These are phyloP conservation scores for Orestias chungarensis DNA, from an alignment of 2,797 vertebrate genomes.

Conservation along the genomic window DNA sequence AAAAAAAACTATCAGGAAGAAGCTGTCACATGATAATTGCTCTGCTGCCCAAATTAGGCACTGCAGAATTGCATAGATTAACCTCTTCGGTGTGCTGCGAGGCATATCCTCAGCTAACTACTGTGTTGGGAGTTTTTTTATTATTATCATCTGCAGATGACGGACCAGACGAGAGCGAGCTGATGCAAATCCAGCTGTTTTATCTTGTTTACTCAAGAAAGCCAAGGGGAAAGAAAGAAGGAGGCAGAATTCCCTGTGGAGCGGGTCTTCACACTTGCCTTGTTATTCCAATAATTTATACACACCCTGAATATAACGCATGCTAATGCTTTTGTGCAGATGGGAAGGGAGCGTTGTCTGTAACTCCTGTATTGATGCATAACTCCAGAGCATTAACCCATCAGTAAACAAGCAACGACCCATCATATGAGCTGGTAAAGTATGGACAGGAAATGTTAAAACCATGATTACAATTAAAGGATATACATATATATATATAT, in stretches of 20 bases:
- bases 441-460: too few species aligned
- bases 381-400: constrained; percentile 53
- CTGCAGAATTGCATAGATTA: constrained; percentile 67
- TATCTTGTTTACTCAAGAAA: constrained; percentile 73
- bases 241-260: constrained; percentile 63
- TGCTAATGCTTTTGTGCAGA: constrained; percentile 60
- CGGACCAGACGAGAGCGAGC: constrained; percentile 35
- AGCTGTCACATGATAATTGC: constrained; percentile 73
- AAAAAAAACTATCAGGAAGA: constrained; percentile 50
- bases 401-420: constrained; percentile 57
- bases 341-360: constrained; percentile 48
- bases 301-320: constrained; percentile 57
- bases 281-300: constrained; percentile 45
- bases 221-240: constrained; percentile 64
- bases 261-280: constrained; percentile 53
- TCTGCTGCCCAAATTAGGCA: constrained; percentile 61
- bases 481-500: too few species aligned
- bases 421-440: constrained; percentile 47
- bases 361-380: constrained; percentile 46
- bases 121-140: constrained; percentile 40
- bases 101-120: constrained; percentile 29
- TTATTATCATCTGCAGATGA: constrained; percentile 37
- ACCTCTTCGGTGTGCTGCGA: constrained; percentile 47
- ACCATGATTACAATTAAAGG: too few species aligned
- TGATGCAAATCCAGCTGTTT: constrained; percentile 73